Evolutionary conservation across 64 coral and sea anemone species (phyloP).

Genomic region (Pachyseris speciosa): DNA sequence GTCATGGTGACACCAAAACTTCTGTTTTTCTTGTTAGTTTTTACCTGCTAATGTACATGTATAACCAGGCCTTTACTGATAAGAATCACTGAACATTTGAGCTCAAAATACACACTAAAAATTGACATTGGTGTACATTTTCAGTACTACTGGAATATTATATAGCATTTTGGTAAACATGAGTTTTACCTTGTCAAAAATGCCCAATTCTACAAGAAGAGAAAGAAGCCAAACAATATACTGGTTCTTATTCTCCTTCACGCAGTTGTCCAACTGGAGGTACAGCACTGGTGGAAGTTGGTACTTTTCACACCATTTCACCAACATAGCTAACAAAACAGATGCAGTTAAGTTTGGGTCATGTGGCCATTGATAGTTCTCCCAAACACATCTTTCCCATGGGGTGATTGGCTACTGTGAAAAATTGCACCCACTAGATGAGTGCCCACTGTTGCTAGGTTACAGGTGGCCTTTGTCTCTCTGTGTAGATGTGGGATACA

Average conservation of each 20-base stretch:
- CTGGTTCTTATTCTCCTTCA: conserved; percentile 42
- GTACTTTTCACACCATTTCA: conserved; percentile 22
- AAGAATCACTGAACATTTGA: too few species aligned
- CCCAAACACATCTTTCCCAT: conserved; percentile 49
- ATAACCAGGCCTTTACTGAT: too few species aligned
- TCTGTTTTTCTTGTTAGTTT: too few species aligned
- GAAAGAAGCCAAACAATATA: conserved; percentile 17
- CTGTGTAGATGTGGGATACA: neutral
- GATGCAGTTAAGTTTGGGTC: neutral
- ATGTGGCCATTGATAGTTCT: conserved; percentile 54
- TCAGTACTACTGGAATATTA: too few species aligned
- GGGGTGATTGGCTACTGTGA: conserved; percentile 9
- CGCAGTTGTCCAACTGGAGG: conserved; percentile 31
- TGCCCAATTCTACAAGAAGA: neutral
- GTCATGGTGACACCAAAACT: too few species aligned
- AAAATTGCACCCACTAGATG: conserved; percentile 35
- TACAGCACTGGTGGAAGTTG: conserved; percentile 20
- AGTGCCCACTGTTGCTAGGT: neutral
- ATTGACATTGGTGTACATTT: too few species aligned
- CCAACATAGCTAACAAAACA: neutral
- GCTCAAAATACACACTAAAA: too few species aligned
- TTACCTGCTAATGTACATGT: too few species aligned
- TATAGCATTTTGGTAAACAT: too few species aligned
- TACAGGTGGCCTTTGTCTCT: neutral
- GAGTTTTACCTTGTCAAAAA: conserved; percentile 33